Evolutionary conservation across 2,797 vertebrate genomes (phyloP), one percentile per base, ranked within the genome.

Genomic region (Lates japonicus): DNA sequence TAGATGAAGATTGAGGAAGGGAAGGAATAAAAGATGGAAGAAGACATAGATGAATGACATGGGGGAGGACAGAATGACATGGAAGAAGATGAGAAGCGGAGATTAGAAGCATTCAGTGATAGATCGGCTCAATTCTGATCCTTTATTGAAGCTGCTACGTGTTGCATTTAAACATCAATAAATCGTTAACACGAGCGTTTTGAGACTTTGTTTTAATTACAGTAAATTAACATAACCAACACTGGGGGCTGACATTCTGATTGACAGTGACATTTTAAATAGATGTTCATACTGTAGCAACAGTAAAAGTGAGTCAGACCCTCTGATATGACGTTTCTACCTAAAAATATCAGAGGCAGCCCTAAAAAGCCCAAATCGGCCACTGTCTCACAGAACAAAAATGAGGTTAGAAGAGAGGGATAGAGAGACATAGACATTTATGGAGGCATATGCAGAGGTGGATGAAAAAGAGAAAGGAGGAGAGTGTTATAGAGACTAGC

Each of bases 1-100:
- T 25, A 57, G 80, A 85, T 78, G 76, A 75, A 88, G 83, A 85
- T 2, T 25, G 67, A 90, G n/a, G 20, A 57, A 80, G 17, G 62
- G 66, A 31, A 59, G 60, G 54, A 70, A 52, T 44, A 37, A 69
- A 49, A 52, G 54, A 76, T 22, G 61, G 52, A 85, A 37, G 57
- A 63, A 19, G 57, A 62, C 9, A 55, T 13, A 31, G 65, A 67
- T 22, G 44, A 78, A 74, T 41, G 41, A 72, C 80, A 58, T 29
- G 55, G 64, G 55, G 31, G 10, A 52, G n/a, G 39, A 61, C 1
- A 51, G 59, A 60, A 29, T 4, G 60, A 74, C n/a, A 42, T 6
- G 48, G 54, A 25, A 37, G 29, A 6, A 25, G 49, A 81, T 59
- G 64, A 58, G 42, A 52, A 70, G 68, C 7, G 20, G 14, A 72